Evolutionary conservation across 2,888 invertebrate genomes (phyloP).

Genomic region (Anticlea derivata): DNA sequence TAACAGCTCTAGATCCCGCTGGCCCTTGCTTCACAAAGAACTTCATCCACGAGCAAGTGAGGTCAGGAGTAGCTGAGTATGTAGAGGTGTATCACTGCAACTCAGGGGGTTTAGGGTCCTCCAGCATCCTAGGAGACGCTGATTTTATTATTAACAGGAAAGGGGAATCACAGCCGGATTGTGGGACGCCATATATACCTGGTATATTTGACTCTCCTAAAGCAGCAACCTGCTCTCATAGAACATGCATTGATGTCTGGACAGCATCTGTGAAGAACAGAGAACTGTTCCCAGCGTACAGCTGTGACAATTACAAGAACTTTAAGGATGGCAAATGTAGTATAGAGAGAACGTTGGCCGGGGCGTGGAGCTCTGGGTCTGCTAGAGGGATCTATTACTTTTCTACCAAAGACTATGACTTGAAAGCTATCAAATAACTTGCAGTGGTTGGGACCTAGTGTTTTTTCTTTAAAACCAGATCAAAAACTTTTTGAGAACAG

Average conservation of each 20-base stretch:
- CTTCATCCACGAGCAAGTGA: constrained; percentile 51
- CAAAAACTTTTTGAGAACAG: no score
- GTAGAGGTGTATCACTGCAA: constrained; percentile 80
- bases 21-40: constrained; percentile 37
- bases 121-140: constrained; percentile 62
- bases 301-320: constrained; percentile 45
- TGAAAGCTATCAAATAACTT: constrained; percentile 6
- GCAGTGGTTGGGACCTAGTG: no score
- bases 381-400: constrained; percentile 58
- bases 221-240: constrained; percentile 61
- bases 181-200: constrained; percentile 57
- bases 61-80: constrained; percentile 67
- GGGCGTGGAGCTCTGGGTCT: constrained; percentile 58
- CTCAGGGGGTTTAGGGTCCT: constrained; percentile 61
- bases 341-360: constrained; percentile 50
- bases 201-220: constrained; percentile 55
- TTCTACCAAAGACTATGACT: constrained; percentile 44
- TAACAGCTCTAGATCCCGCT: constrained; percentile 40
- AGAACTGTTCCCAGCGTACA: constrained; percentile 51
- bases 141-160: constrained; percentile 78
- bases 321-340: constrained; percentile 46
- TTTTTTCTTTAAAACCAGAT: no score
- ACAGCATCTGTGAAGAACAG: constrained; percentile 53
- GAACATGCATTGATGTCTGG: constrained; percentile 55
- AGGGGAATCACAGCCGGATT: constrained; percentile 79